Conservation (phyloP, 1,140 invertebrate genomes). For the Bombus difficillimus region DNA sequence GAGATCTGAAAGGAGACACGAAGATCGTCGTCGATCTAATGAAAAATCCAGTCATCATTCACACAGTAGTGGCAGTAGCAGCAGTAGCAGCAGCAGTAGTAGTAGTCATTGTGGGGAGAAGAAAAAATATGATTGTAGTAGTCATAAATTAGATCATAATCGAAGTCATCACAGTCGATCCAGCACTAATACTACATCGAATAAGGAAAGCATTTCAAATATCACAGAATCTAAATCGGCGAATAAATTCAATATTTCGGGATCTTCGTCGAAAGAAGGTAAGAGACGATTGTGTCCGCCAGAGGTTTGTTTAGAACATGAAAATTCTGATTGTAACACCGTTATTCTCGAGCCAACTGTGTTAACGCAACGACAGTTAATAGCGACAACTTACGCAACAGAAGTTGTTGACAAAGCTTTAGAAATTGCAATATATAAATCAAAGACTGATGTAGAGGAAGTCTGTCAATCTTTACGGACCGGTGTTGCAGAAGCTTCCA, state of each 20-base stretch:
- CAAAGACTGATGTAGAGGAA: constrained; percentile 81
- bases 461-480: constrained; percentile 78
- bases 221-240: constrained; percentile 28
- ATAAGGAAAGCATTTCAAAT: constrained; percentile 49
- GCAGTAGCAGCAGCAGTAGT: constrained; percentile 26
- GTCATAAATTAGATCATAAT: constrained; percentile 61
- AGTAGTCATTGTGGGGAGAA: constrained; percentile 68
- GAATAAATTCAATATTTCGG: constrained; percentile 36
- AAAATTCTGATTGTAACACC: not conserved
- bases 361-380: constrained; percentile 58
- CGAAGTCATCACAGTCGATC: constrained; percentile 62
- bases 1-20: constrained; percentile 59
- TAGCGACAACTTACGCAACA: constrained; percentile 76
- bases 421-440: constrained; percentile 81
- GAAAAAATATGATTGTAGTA: constrained; percentile 68
- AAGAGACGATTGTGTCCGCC: constrained; percentile 49
- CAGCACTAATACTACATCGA: constrained; percentile 41
- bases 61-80: constrained; percentile 39
- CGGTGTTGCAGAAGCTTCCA: constrained; percentile 77
- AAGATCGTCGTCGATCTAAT: constrained; percentile 67
- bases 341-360: constrained; percentile 48
- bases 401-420: constrained; percentile 81
- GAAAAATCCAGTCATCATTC: constrained; percentile 67
- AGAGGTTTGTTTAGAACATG: constrained; percentile 34
- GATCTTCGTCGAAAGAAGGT: constrained; percentile 53